Conservation (phyloP, 2,113 vertebrate genomes). For the Ciconia stormi region DNA sequence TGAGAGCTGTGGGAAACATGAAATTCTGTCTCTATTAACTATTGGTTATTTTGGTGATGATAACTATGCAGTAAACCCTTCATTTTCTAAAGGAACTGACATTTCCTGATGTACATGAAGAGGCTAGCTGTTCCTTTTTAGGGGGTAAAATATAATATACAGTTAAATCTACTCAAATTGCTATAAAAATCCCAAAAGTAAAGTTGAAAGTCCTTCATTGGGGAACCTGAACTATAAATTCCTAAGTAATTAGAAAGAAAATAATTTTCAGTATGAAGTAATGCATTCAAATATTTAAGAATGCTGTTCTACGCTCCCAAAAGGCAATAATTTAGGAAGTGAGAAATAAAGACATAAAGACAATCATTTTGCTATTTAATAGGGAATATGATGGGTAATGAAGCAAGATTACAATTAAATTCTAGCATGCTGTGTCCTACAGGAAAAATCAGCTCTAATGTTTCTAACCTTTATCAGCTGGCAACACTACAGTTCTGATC, state of each 20-base stretch:
- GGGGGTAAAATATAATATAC: background rate
- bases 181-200: background rate
- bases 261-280: background rate
- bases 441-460: constrained; percentile 57
- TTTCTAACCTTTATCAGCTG: constrained; percentile 42
- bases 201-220: background rate
- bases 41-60: background rate
- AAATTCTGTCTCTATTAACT: background rate
- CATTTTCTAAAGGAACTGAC: background rate
- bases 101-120: constrained; percentile 10
- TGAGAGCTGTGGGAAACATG: background rate
- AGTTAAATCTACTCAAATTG: background rate
- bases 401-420: constrained; percentile 62
- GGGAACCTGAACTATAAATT: background rate
- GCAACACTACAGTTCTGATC: background rate
- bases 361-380: constrained; percentile 50
- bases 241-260: constrained; percentile 2
- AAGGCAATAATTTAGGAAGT: constrained; percentile 20
- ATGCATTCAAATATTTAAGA: background rate
- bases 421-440: constrained; percentile 57
- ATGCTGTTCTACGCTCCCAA: background rate
- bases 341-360: constrained; percentile 57
- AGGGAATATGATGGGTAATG: constrained; percentile 57
- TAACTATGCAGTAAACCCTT: background rate
- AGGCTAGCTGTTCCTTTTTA: constrained; percentile 33